Evolutionary conservation across 2,113 vertebrate species (phyloP).

Genomic region (Ctenodactylus gundi): DNA sequence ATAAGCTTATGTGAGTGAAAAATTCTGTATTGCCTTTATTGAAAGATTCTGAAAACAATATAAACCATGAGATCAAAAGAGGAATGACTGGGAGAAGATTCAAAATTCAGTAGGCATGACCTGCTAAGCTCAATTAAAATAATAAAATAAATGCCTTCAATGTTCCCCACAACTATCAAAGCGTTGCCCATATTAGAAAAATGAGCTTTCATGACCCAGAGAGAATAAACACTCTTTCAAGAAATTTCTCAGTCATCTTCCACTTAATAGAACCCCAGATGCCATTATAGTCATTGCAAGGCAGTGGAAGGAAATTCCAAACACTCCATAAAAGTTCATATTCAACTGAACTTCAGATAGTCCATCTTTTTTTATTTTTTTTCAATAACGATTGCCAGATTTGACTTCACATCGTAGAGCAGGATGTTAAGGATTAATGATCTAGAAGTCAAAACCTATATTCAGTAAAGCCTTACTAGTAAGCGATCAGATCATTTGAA

Average conservation of each 20-base stretch:
- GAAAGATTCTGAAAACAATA: conserved; percentile 65
- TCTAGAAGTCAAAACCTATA: conserved; percentile 51
- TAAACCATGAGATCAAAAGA: conserved; percentile 68
- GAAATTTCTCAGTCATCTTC: conserved; percentile 54
- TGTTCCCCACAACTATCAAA: conserved; percentile 52
- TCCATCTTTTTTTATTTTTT: not conserved
- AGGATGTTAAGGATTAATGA: conserved; percentile 62
- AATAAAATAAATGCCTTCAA: conserved; percentile 53
- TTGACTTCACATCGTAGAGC: conserved; percentile 55
- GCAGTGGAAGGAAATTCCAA: conserved; percentile 74
- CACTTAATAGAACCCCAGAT: conserved; percentile 43
- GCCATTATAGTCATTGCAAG: conserved; percentile 24
- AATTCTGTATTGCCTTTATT: conserved; percentile 21
- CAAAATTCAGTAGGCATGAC: conserved; percentile 60
- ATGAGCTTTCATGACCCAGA: conserved; percentile 36
- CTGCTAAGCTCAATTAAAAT: conserved; percentile 61
- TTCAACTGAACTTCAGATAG: conserved; percentile 66
- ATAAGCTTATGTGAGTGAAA: conserved; percentile 32
- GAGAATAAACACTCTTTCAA: conserved; percentile 35
- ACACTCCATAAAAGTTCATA: conserved; percentile 69
- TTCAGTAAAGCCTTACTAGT: conserved; percentile 51
- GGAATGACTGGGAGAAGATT: conserved; percentile 41
- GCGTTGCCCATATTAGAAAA: conserved; percentile 50
- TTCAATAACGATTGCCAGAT: conserved; percentile 66
- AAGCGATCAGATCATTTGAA: conserved; percentile 44